Evolutionary conservation across 2,888 invertebrate species (phyloP).

Genomic region (Gasteruption jaculator): DNA sequence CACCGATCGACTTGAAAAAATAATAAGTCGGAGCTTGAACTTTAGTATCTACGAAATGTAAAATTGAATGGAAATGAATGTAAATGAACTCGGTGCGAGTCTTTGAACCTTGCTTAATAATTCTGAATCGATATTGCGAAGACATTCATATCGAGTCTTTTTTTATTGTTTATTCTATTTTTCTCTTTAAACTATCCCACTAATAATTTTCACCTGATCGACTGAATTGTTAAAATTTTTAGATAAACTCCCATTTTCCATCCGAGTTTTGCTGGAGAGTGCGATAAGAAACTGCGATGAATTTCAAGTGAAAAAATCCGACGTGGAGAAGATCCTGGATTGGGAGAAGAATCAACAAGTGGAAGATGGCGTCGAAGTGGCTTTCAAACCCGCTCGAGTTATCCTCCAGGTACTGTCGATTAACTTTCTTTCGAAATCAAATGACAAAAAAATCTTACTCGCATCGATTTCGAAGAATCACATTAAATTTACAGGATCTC

Average conservation of each 20-base stretch:
- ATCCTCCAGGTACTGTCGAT: slow-evolving; percentile 74
- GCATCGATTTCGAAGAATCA: too few relatives aligned
- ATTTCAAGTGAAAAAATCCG: slow-evolving; percentile 80
- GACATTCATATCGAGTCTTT: slow-evolving; percentile 11
- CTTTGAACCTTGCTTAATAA: slow-evolving; percentile 1
- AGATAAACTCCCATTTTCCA: slow-evolving; percentile 86
- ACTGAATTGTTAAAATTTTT: slow-evolving; percentile 14
- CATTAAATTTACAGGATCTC: slow-evolving; percentile 73
- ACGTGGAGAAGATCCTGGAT: slow-evolving; percentile 82
- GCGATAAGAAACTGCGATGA: slow-evolving; percentile 95
- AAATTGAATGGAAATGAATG: too few relatives aligned
- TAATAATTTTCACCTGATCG: slow-evolving; percentile 4
- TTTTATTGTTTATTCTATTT: slow-evolving; percentile 5
- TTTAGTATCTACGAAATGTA: too few relatives aligned
- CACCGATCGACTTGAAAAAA: too few relatives aligned
- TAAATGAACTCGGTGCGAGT: slow-evolving; percentile 7
- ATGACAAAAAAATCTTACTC: too few relatives aligned
- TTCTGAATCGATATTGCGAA: slow-evolving; percentile 11
- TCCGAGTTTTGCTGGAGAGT: slow-evolving; percentile 89
- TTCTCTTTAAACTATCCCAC: slow-evolving; percentile 5
- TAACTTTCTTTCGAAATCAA: neutral
- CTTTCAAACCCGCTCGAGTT: slow-evolving; percentile 94
- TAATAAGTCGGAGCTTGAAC: too few relatives aligned
- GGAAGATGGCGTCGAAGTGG: slow-evolving; percentile 78
- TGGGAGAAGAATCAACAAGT: slow-evolving; percentile 77